A percentile compares a stretch with the other conserved stretches of the same genome.
Evolutionary conservation across 2,113 vertebrate genomes (phyloP).

Genomic region (Vicugna pacos): DNA sequence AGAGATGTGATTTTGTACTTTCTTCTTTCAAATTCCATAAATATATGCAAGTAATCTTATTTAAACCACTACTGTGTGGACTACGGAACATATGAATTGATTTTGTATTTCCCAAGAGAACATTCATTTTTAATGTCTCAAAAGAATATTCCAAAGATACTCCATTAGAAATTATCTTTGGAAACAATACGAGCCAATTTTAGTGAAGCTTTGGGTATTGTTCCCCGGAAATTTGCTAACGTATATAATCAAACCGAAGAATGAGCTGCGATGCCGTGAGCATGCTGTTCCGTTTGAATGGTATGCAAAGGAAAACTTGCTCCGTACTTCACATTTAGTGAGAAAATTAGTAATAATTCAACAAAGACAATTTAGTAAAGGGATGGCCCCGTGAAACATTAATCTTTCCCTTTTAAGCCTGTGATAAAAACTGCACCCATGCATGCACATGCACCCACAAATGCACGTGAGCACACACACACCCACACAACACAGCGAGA

Average conservation of each 20-base stretch:
- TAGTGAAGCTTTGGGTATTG: conserved; percentile 55
- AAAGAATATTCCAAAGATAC: conserved; percentile 50
- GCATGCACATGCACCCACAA: background rate
- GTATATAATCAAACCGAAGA: conserved; percentile 74
- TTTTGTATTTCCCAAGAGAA: conserved; percentile 64
- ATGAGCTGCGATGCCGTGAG: conserved; percentile 42
- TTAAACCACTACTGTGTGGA: conserved; percentile 32
- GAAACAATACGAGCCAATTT: conserved; percentile 66
- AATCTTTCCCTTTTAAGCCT: conserved; percentile 20
- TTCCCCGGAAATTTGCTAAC: conserved; percentile 74
- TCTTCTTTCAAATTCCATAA: conserved; percentile 3
- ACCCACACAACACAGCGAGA: background rate
- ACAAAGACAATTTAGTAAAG: conserved; percentile 40
- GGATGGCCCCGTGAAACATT: background rate
- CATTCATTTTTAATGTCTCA: conserved; percentile 61
- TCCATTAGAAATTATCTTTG: conserved; percentile 63
- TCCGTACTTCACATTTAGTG: conserved; percentile 57
- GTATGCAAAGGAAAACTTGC: conserved; percentile 61
- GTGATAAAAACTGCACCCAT: background rate
- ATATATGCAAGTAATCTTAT: conserved; percentile 13
- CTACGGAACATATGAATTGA: conserved; percentile 50
- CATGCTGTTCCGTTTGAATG: conserved; percentile 69
- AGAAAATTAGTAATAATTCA: conserved; percentile 67
- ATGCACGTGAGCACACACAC: background rate
- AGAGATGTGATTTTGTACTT: background rate